A percentile compares a stretch with the other conserved stretches of the same genome.
Conservation (phyloP, 64 coral and sea anemone genomes). For the Stichodactyla helianthus region DNA sequence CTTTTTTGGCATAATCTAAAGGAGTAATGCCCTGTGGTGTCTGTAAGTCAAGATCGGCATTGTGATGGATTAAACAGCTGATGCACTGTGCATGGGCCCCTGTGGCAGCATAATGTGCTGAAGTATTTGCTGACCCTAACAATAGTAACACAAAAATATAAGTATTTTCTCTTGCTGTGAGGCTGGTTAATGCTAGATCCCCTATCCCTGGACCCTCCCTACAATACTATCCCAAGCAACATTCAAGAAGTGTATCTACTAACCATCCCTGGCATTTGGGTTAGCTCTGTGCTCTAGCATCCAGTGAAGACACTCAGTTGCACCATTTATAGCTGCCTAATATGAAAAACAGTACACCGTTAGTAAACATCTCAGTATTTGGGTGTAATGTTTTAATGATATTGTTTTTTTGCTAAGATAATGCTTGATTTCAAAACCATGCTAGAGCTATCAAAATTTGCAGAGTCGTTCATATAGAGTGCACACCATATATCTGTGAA, state of each 20-base stretch:
- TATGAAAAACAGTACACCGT: neutral
- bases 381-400: too few species aligned
- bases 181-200: too few species aligned
- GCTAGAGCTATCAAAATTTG: too few species aligned
- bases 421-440: too few species aligned
- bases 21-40: slow-evolving; percentile 38
- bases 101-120: slow-evolving; percentile 64
- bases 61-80: slow-evolving; percentile 74
- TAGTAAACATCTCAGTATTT: too few species aligned
- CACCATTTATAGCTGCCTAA: slow-evolving; percentile 81
- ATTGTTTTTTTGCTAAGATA: too few species aligned
- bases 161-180: neutral
- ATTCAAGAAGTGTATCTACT: neutral
- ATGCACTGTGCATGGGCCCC: slow-evolving; percentile 65
- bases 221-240: neutral
- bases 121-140: slow-evolving; percentile 58
- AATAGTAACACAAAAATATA: neutral
- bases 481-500: too few species aligned
- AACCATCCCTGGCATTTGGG: slow-evolving; percentile 83
- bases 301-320: slow-evolving; percentile 93
- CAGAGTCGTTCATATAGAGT: too few species aligned
- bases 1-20: slow-evolving; percentile 67
- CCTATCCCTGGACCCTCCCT: neutral
- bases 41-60: slow-evolving; percentile 52
- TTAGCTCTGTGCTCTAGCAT: slow-evolving; percentile 63